Percentiles rank a stretch among this genome's conserved stretches.
Evolutionary conservation across 2,888 invertebrate genomes (phyloP).

Genomic region (Priapulus caudatus): DNA sequence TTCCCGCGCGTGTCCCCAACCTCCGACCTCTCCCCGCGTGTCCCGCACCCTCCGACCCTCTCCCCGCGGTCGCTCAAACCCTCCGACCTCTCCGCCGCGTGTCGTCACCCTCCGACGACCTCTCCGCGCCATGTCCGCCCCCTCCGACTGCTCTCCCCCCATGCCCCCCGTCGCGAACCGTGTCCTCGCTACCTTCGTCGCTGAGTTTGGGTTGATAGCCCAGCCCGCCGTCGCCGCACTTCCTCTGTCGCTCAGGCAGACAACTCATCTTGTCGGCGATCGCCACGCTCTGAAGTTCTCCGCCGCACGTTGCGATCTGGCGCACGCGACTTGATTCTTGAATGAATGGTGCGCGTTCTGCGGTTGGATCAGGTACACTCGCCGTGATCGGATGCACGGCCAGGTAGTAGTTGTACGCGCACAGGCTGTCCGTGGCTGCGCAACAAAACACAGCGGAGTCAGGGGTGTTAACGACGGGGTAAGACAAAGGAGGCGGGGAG

Average conservation of each 20-base stretch:
- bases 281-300: slow-evolving; percentile 80
- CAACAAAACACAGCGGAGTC: too few relatives aligned
- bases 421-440: slow-evolving; percentile 81
- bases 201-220: slow-evolving; percentile 80
- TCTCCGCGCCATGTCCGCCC: too few relatives aligned
- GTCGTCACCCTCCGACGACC: too few relatives aligned
- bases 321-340: slow-evolving; percentile 56
- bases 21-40: too few relatives aligned
- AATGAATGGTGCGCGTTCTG: slow-evolving; percentile 75
- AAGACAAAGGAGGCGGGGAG: too few relatives aligned
- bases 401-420: slow-evolving; percentile 91
- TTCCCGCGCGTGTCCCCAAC: too few relatives aligned
- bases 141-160: too few relatives aligned
- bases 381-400: slow-evolving; percentile 93
- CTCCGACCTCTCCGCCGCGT: too few relatives aligned
- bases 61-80: too few relatives aligned
- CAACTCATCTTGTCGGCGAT: slow-evolving; percentile 91
- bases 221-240: slow-evolving; percentile 88
- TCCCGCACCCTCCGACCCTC: too few relatives aligned
- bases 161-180: slow-evolving; percentile 85
- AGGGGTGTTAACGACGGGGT: too few relatives aligned
- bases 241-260: slow-evolving; percentile 79
- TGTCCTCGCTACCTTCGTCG: too few relatives aligned
- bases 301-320: slow-evolving; percentile 39
- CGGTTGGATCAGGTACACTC: slow-evolving; percentile 89